phyloP scores from a whole-genome alignment of 2,113 vertebrate species.

The Caranx ignobilis region DNA sequence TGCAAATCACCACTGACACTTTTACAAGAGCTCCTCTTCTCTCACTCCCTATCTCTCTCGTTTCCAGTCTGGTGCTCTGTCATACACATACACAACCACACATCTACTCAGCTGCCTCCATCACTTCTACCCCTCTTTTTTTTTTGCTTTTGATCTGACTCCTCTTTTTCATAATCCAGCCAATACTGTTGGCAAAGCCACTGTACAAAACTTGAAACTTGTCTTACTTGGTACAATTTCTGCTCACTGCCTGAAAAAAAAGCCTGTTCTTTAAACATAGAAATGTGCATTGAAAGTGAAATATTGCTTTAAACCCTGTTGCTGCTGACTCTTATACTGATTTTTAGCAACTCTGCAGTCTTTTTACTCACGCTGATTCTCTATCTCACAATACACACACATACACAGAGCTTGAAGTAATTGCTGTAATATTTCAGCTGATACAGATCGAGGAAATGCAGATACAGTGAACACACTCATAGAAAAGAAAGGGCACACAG shows the following conservation, averaged over 20 bases:
- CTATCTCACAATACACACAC: constrained; percentile 1
- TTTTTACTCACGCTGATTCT: constrained; percentile 10
- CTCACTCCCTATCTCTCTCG: constrained; percentile 24
- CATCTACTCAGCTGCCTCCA: constrained; percentile 28
- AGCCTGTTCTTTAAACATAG: constrained; percentile 23
- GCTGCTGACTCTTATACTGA: constrained; percentile 54
- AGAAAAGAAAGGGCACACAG: constrained; percentile 14
- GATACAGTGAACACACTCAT: constrained; percentile 25
- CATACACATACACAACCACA: constrained; percentile 37
- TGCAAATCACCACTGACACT: constrained; percentile 77
- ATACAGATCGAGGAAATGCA: constrained; percentile 42
- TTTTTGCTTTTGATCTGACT: constrained; percentile 33
- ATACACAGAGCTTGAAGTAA: constrained; percentile 42
- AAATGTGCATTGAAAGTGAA: constrained; percentile 50
- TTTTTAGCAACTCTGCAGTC: constrained; percentile 57
- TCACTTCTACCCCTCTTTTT: constrained; percentile 13
- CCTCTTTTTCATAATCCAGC: constrained; percentile 29
- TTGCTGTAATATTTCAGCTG: constrained; percentile 64
- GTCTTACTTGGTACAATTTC: constrained; percentile 15
- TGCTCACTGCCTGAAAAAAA: constrained; percentile 16
- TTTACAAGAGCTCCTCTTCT: constrained; percentile 64
- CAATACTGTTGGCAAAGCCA: constrained; percentile 7
- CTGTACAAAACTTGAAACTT: constrained; percentile 13
- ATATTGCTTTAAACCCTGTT: constrained; percentile 36
- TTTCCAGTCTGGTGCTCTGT: constrained; percentile 32